Evolutionary conservation across 2,113 vertebrate species (phyloP).

Genomic region (Odontesthes bonariensis): DNA sequence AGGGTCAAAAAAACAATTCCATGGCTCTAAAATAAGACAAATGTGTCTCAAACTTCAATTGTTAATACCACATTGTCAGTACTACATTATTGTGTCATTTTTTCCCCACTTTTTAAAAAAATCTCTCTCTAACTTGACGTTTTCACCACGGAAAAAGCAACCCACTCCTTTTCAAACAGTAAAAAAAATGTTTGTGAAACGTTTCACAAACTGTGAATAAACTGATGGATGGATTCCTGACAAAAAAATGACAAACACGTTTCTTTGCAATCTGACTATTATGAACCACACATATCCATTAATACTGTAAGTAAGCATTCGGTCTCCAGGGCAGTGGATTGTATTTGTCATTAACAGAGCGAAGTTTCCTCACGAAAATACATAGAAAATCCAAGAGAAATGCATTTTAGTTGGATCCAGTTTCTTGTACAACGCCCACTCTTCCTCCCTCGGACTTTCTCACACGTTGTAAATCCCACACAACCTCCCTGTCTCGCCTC

Average conservation of each 20-base stretch:
- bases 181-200: conserved; percentile 15
- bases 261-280: conserved; percentile 8
- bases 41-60: no score
- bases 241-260: conserved; percentile 20
- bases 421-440: conserved; percentile 21
- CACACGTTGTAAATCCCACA: conserved; percentile 27
- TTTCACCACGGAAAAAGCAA: background rate
- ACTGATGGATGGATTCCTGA: conserved; percentile 28
- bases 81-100: background rate
- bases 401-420: conserved; percentile 7
- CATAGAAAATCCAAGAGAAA: background rate
- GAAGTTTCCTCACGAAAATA: conserved; percentile 10
- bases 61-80: no score
- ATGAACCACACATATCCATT: conserved; percentile 19
- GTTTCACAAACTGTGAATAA: conserved; percentile 36
- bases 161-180: conserved; percentile 7
- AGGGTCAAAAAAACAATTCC: background rate
- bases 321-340: background rate
- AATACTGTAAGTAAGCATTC: background rate
- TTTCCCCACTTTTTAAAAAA: no score
- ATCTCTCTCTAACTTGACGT: background rate
- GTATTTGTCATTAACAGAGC: background rate
- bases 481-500: conserved; percentile 24
- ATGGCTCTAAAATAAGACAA: background rate
- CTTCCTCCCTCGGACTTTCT: conserved; percentile 35